Base-by-base conservation (phyloP, 2,797 vertebrate genomes). In the Callimico goeldii region DNA sequence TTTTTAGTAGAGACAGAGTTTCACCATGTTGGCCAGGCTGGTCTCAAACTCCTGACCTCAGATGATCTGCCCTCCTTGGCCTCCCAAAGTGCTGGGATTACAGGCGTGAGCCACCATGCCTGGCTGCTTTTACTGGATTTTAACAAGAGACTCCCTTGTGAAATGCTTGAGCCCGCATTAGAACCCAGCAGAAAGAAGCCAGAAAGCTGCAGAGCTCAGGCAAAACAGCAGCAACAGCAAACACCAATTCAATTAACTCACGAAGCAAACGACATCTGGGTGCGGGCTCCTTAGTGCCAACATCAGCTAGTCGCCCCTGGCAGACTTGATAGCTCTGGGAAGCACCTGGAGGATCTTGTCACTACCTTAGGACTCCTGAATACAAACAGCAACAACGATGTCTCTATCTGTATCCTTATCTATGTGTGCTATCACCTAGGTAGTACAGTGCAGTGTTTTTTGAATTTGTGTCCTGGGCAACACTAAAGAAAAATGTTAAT, bases 91-190 rank as follows among this genome's bases (percentile, higher is more conserved):
- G 52, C 20, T 55, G 52, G 20, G 20, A 55, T 55, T 55, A 55
- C 8, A 55, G 52, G 20, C 8, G 20, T 55, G 7, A 55, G 52
- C 52, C 52, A 55, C 52, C 52, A 0, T 55, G 52, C 52, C 20
- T 22, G 52, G 52, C 2, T 0, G 61, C 41, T 39, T 85, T 85
- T 64, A 73, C 41, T 75, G 55, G 36, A 30, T 36, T 79, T 95
- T 61, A 90, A 93, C 52, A 76, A 94, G 39, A 89, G 13, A 30
- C 84, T 83, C 61, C 73, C 75, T 76, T 91, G 39, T 46, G 19
- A 96, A 84, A 72, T 57, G 39, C 41, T 89, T 26, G 26, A n/a
- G 12, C 55, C 83, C 81, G 57, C 50, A 17, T 82, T 58, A 92
- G 89, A 89, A 81, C 46, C 39, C 64, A 91, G 50, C 4, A 52